A percentile compares a stretch with the other conserved stretches of the same genome.
Conservation (phyloP, 2,888 invertebrate genomes). For the Allacma fusca region DNA sequence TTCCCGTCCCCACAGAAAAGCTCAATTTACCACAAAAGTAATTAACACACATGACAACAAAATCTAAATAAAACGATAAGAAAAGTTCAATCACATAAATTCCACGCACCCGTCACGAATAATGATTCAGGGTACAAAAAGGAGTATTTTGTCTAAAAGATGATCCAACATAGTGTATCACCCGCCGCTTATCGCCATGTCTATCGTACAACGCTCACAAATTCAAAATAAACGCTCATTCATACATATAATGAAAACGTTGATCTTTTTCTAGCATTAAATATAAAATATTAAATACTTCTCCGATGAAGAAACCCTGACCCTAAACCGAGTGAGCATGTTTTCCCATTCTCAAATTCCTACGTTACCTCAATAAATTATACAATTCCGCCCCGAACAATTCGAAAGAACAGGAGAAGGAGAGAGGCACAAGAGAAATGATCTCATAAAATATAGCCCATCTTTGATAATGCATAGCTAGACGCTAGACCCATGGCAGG, state of each 20-base stretch:
- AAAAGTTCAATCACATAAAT: background rate
- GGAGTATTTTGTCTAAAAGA: too few species aligned
- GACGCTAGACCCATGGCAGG: background rate
- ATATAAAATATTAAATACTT: conserved; percentile 3
- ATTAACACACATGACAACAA: conserved; percentile 2
- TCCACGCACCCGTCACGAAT: too few species aligned
- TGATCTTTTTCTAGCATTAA: background rate
- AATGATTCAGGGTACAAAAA: too few species aligned
- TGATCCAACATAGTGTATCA: too few species aligned
- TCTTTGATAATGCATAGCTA: conserved; percentile 16
- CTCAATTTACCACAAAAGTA: background rate
- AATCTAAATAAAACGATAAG: background rate
- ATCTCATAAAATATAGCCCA: conserved; percentile 25
- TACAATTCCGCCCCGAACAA: conserved; percentile 4
- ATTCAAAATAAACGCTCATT: background rate
- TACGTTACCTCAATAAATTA: conserved; percentile 1
- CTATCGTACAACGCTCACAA: too few species aligned
- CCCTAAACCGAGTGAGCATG: background rate
- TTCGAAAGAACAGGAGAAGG: background rate
- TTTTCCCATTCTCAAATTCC: background rate
- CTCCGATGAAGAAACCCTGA: conserved; percentile 1
- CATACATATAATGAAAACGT: background rate
- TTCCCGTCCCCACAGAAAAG: background rate
- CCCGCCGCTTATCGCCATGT: too few species aligned
- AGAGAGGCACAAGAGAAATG: background rate